phyloP scores from a whole-genome alignment of 1,140 invertebrate species.

The Platorchestia sp. region DNA sequence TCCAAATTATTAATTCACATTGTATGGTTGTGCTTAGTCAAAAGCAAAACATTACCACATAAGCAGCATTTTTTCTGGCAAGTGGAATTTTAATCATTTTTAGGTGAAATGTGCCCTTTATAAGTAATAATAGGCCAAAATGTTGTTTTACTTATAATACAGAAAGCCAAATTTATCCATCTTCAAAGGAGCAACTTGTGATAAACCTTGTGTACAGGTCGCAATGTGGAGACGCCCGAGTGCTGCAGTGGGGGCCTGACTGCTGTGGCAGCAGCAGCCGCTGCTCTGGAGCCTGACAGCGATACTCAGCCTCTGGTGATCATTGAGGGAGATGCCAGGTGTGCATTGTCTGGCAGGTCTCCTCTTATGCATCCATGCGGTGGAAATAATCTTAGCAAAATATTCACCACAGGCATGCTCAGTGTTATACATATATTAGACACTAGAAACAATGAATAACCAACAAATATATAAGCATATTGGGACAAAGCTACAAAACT shows the following conservation, averaged over 20 bases:
- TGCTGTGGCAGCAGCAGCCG: background rate
- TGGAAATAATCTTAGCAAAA: background rate
- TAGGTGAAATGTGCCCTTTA: too few relatives aligned
- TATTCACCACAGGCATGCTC: background rate
- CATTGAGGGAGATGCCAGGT: conserved; percentile 15
- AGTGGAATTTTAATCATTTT: too few relatives aligned
- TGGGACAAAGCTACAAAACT: background rate
- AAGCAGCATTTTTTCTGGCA: too few relatives aligned
- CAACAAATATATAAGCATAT: background rate
- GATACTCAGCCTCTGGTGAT: background rate
- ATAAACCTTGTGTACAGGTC: background rate
- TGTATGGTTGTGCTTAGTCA: too few relatives aligned
- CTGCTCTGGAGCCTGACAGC: background rate
- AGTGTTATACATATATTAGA: too few relatives aligned
- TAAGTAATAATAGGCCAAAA: too few relatives aligned
- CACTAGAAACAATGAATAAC: background rate
- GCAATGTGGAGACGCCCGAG: background rate
- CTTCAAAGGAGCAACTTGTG: too few relatives aligned
- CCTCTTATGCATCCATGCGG: background rate
- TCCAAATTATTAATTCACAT: too few relatives aligned
- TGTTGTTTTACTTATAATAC: too few relatives aligned
- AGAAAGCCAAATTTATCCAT: too few relatives aligned
- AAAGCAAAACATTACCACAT: too few relatives aligned
- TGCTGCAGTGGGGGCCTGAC: background rate
- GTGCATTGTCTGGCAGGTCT: background rate